Base-by-base conservation (phyloP, 2,113 vertebrate genomes). In the Xenopus borealis region DNA sequence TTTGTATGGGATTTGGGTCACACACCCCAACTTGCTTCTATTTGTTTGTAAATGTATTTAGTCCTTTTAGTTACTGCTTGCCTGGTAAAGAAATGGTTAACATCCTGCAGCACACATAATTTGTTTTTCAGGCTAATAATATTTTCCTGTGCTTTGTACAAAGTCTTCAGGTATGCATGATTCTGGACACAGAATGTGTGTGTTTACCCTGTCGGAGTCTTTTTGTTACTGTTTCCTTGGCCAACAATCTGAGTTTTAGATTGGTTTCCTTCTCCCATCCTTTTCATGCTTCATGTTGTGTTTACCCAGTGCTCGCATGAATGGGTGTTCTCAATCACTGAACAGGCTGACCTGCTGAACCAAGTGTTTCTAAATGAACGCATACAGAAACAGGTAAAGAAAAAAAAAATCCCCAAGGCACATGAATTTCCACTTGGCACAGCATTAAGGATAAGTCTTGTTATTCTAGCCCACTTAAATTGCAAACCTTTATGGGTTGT, bases 391-490 rank as follows among this genome's bases (percentile, higher is more conserved):
- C 59, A 77, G 67, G 73, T 76, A 67, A 23, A 77, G 66, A 20
- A 62, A 62, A 58, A n/a, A 57, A 58, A 55, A 64, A 64, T 23
- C 10, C 47, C 47, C 53, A 40, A 69, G 61, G 30, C 66, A n/a
- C 70, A 70, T 77, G 33, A 69, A 64, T 77, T 77, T 77, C 67
- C 66, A 63, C 74, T 77, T 77, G 74, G 74, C 74, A 77, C 46
- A 12, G 59, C 67, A 45, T 70, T 70, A 77, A 77, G 74, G 58
- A 18, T 19, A n/a, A 27, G 30, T 12, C 47, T 64, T 77, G 67
- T 77, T 63, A 57, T 77, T 77, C 47, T 70, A 64, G 57, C 66
- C 74, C 74, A 77, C 66, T 77, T 77, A 70, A 55, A 77, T 47
- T 57, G 74, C 74, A 77, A 69, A 57, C 66, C 47, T 76, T 76